Conservation (phyloP, 2,888 invertebrate species). For the Melinopterus prodromus region DNA sequence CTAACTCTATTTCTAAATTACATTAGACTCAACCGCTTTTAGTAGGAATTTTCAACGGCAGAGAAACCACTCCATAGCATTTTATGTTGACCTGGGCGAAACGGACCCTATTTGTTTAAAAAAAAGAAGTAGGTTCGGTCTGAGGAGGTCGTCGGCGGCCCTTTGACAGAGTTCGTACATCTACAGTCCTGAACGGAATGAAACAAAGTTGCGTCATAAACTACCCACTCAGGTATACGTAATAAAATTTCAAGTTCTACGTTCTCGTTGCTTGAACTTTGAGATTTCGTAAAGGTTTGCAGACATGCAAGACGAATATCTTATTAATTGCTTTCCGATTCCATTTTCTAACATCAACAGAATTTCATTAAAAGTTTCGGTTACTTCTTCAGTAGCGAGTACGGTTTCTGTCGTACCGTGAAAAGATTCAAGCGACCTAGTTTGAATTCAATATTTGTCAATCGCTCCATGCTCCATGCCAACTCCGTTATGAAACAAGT, state of each 20-base stretch:
- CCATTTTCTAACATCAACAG: background rate
- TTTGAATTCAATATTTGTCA: background rate
- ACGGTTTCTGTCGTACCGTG: background rate
- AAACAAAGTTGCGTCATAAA: background rate
- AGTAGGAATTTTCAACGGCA: background rate
- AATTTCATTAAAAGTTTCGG: slow-evolving; percentile 4
- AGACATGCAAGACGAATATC: background rate
- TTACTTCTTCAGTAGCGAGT: background rate
- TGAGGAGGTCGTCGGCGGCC: background rate
- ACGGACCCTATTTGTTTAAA: background rate
- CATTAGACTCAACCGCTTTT: background rate
- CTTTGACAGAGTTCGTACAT: background rate
- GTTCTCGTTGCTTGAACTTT: background rate
- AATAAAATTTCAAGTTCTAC: background rate
- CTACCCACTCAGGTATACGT: background rate
- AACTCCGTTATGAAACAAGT: background rate
- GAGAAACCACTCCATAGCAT: background rate
- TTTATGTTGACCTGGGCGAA: background rate
- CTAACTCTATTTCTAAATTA: background rate
- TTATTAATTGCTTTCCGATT: background rate
- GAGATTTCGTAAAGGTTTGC: background rate
- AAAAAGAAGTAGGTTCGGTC: background rate
- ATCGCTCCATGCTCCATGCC: background rate
- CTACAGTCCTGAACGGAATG: background rate
- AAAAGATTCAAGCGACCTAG: background rate